Percentiles rank a stretch among this genome's conserved stretches.
These are phyloP conservation scores for Sympetrum striolatum DNA, from an alignment of 2,888 invertebrate genomes.

Conservation along the genomic window DNA sequence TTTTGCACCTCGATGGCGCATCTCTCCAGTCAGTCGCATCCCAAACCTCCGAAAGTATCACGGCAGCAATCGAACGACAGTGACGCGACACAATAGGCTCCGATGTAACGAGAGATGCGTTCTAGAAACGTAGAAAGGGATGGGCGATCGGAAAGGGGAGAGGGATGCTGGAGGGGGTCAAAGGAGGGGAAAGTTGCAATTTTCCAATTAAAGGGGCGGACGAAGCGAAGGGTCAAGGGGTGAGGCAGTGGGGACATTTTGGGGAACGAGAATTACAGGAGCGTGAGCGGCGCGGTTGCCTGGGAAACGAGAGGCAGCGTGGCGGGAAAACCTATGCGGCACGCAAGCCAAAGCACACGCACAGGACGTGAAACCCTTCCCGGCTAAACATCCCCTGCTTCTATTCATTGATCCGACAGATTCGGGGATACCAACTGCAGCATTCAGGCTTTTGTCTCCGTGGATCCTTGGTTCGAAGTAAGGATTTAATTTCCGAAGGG, in stretches of 20 bases:
- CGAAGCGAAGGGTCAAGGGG: neutral
- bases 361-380: neutral
- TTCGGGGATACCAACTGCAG: constrained; percentile 16
- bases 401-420: constrained; percentile 40
- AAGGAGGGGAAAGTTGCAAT: neutral
- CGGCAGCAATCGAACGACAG: too few species aligned
- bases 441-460: neutral
- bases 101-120: too few species aligned
- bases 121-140: neutral
- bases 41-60: too few species aligned
- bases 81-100: too few species aligned
- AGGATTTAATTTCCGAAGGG: too few species aligned
- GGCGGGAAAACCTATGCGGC: neutral
- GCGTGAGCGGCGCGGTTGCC: constrained; percentile 12
- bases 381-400: neutral
- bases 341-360: neutral
- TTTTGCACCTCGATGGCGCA: too few species aligned
- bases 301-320: constrained; percentile 15
- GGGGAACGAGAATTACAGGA: neutral
- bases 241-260: neutral
- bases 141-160: neutral
- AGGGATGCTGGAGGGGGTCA: neutral
- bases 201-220: neutral
- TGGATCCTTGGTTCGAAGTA: neutral
- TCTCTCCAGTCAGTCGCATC: too few species aligned